Evolutionary conservation across 2,888 invertebrate species (phyloP).

Genomic region (Athalia rosae): DNA sequence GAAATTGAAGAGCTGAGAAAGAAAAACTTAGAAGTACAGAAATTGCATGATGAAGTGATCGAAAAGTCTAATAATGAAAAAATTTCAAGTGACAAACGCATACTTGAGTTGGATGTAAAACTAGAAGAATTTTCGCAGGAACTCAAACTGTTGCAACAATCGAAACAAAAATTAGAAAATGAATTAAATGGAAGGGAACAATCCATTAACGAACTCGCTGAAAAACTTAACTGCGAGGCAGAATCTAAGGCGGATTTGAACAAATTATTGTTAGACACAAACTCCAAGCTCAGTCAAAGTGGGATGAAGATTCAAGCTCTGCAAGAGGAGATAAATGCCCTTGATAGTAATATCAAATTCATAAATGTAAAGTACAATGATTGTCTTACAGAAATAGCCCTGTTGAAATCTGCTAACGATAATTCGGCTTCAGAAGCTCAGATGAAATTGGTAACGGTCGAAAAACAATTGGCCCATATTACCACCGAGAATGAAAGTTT

Average conservation of each 20-base stretch:
- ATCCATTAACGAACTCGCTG: constrained; percentile 73
- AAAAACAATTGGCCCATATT: constrained; percentile 39
- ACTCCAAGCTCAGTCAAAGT: constrained; percentile 53
- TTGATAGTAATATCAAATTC: constrained; percentile 75
- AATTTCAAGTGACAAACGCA: constrained; percentile 54
- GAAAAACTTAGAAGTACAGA: constrained; percentile 72
- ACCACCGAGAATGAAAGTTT: constrained; percentile 49
- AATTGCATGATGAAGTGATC: constrained; percentile 72
- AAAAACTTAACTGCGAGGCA: constrained; percentile 54
- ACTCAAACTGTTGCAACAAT: constrained; percentile 54
- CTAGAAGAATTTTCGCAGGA: constrained; percentile 58
- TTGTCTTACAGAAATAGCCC: constrained; percentile 50
- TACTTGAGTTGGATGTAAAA: constrained; percentile 58
- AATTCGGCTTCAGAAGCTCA: constrained; percentile 53
- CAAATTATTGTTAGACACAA: constrained; percentile 56
- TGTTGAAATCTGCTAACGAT: constrained; percentile 51
- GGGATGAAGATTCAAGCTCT: constrained; percentile 71
- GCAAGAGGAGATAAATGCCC: constrained; percentile 72
- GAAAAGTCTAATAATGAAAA: constrained; percentile 61
- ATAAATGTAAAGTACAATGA: constrained; percentile 59
- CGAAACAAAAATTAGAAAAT: constrained; percentile 56
- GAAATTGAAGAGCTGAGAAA: constrained; percentile 51
- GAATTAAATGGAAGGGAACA: constrained; percentile 60
- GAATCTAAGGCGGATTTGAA: constrained; percentile 57
- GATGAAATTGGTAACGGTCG: constrained; percentile 49